Base-by-base conservation (phyloP, 2,797 vertebrate species). In the Eulemur coronatus region DNA sequence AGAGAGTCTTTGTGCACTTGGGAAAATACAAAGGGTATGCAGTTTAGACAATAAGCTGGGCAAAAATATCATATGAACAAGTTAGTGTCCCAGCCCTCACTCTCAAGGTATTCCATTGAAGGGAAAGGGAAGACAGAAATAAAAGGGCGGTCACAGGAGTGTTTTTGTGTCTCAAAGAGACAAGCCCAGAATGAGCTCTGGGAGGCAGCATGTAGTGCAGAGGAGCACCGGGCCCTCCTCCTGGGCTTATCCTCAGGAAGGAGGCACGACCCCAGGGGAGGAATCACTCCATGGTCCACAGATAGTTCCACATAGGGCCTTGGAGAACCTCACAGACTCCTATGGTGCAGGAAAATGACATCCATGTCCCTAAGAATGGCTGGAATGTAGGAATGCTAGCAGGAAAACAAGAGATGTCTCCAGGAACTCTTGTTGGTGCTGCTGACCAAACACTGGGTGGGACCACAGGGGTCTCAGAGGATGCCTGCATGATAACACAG, bases 91-190 rank as follows among this genome's bases (percentile, higher is more conserved):
- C 2, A 43, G 13, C 14, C 24, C 79, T 87, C 10, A 55, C 15
- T 63, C 12, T 69, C 28, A 73, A 38, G 17, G 8, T 57, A 14
- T 46, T 75, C 48, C 63, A 46, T 0, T 50, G 11, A 52, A 59
- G 75, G 13, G 17, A 91, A 57, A 57, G 0, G 1, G 24, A 65
- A 87, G 10, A 26, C 50, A 50, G 78, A 84, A 26, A 38, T 26
- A 28, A 76, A 85, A 75, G 10, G 46, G 1, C 0, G 1, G 28
- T 46, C 52, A 48, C 4, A 4, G 22, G 10, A 7, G 0, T 46
- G 30, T 15, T 69, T 91, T 4, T n/a, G 26, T 52, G 5, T 35
- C 26, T 61, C 41, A n/a, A 33, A 11, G 35, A n/a, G 41, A 73
- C 3, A 13, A 15, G 12, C 20, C 38, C 28, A 13, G 30, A 0